These are phyloP conservation scores for Anolis sagrei DNA, from an alignment of 2,113 vertebrate genomes.

Conservation along the genomic window DNA sequence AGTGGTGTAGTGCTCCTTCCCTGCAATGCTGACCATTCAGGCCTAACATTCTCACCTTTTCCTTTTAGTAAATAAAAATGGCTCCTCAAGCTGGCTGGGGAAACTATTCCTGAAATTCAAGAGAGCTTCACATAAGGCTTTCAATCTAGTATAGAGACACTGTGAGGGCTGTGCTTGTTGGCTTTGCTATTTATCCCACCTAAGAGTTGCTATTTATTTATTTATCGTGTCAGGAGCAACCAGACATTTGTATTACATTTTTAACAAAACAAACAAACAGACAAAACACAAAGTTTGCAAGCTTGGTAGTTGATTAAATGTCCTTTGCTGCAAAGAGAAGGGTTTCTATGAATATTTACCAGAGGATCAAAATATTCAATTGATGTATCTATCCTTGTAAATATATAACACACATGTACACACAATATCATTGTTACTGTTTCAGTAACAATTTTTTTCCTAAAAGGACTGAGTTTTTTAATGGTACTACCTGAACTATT, in stretches of 20 bases:
- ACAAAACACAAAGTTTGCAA: too few species aligned
- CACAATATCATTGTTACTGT: constrained; percentile 26
- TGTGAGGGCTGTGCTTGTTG: neutral
- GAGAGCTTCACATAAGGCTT: neutral
- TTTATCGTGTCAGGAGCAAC: too few species aligned
- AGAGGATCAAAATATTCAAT: neutral
- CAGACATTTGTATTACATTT: too few species aligned
- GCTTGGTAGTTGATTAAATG: too few species aligned
- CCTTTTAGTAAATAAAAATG: neutral
- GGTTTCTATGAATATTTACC: too few species aligned
- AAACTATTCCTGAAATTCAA: neutral
- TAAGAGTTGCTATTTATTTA: neutral
- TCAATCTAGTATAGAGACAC: neutral
- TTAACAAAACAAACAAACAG: too few species aligned
- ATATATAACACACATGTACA: constrained; percentile 15
- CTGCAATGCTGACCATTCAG: too few species aligned
- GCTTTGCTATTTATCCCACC: too few species aligned
- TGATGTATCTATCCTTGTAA: neutral
- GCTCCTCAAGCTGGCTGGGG: neutral
- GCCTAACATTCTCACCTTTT: too few species aligned
- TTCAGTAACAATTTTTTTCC: neutral
- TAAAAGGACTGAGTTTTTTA: neutral
- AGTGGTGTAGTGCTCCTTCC: too few species aligned
- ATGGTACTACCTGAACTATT: constrained; percentile 84
- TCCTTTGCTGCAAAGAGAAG: too few species aligned